phyloP scores from a whole-genome alignment of 2,797 vertebrate species.

The Peromyscus attwateri region DNA sequence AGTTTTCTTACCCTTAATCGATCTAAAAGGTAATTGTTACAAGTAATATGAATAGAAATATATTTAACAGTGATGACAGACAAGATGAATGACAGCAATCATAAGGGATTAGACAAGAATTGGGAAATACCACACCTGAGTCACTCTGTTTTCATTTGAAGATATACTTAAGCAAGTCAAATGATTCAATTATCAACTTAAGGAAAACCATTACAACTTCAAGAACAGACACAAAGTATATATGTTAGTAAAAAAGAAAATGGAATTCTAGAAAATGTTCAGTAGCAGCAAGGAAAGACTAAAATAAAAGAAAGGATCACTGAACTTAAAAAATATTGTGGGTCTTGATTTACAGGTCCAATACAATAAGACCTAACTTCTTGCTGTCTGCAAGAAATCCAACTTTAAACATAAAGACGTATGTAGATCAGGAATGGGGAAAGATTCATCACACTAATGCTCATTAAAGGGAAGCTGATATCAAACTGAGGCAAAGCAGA shows the following conservation, averaged over 20 bases:
- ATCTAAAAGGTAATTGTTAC: not conserved
- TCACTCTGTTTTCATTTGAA: not conserved
- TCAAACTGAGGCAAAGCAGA: not conserved
- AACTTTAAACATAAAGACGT: not conserved
- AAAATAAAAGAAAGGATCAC: not conserved
- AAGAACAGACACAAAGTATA: not conserved
- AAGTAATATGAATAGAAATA: not conserved
- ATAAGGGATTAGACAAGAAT: not conserved
- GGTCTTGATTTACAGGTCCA: not conserved
- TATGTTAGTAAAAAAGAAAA: not conserved
- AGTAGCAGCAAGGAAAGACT: not conserved
- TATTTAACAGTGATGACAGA: not conserved
- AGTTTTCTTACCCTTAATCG: not conserved
- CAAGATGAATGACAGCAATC: not conserved
- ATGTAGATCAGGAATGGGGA: too few relatives aligned
- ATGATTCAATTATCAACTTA: not conserved
- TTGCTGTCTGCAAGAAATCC: not conserved
- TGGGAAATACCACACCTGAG: not conserved
- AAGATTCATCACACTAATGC: not conserved
- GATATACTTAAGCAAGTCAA: not conserved
- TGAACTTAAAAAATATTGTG: not conserved
- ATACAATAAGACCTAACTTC: not conserved
- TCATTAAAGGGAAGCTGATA: too few relatives aligned
- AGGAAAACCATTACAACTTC: not conserved
- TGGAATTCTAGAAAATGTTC: not conserved